Percentiles rank a stretch among this genome's conserved stretches.
Evolutionary conservation across 2,797 vertebrate species (phyloP).

Genomic region (Pelodytes ibericus): DNA sequence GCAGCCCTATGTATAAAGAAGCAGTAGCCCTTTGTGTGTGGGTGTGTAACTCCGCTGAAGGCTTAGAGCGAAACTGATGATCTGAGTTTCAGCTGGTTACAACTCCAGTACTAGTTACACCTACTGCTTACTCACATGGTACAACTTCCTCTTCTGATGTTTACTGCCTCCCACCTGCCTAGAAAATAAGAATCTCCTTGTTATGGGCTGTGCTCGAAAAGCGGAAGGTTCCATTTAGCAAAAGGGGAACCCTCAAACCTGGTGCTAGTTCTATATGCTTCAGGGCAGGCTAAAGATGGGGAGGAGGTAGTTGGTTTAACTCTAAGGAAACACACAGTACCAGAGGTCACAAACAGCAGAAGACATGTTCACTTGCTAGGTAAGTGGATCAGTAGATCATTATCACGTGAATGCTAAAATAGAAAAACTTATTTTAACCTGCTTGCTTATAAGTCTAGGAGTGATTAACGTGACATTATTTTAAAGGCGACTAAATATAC

Average conservation of each 20-base stretch:
- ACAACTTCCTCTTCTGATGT: neutral
- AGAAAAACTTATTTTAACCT: no score
- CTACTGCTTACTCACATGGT: constrained; percentile 2
- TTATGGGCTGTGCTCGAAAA: neutral
- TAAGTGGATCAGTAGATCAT: neutral
- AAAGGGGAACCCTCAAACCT: neutral
- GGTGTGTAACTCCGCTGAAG: no score
- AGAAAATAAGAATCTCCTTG: neutral
- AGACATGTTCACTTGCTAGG: neutral
- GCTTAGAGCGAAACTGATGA: neutral
- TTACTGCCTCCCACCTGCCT: constrained; percentile 1
- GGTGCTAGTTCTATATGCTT: neutral
- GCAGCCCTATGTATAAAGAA: no score
- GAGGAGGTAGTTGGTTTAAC: neutral
- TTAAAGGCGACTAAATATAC: no score
- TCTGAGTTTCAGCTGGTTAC: neutral
- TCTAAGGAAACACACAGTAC: neutral
- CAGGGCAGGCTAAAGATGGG: neutral
- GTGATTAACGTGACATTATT: no score
- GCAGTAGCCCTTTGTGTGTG: no score
- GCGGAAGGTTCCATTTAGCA: neutral
- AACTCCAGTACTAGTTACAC: neutral
- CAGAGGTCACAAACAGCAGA: neutral
- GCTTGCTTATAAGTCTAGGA: no score
- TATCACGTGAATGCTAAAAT: neutral